Evolutionary conservation across 37 sponge, comb jelly and placozoan species (phyloP), one percentile per base, ranked within the genome.

Genomic region (Beroe forskalii): DNA sequence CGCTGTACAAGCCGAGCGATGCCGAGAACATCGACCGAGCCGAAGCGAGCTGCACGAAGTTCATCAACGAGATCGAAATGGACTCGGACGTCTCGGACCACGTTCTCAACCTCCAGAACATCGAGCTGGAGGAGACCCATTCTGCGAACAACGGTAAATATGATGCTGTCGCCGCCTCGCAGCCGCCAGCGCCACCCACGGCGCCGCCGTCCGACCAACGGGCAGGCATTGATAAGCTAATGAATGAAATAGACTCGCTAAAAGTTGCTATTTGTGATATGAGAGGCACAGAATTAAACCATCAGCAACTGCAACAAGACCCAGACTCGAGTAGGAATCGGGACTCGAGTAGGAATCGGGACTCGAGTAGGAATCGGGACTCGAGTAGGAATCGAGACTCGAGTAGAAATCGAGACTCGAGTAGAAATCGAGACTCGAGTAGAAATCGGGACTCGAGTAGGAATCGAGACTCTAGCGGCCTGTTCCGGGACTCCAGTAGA

Each of bases 11-110:
- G 55, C 55, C 86, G 8, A 42, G 24, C 30, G 86, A 80, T 48
- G 86, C 86, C 0, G 86, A 80, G 55, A 35, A 80, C 31, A 80
- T 80, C 31, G 86, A 80, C 86, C 12, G 27, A 30, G 86, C 86
- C 14, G 86, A 80, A 22, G 86, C 86, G 40, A 80, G 86, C 55
- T 80, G 55, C 55, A 80, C 86, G 8, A 80, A 80, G 40, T 80
- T 80, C 55, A 80, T 80, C 55, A 80, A 80, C 31, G 86, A 80
- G 4, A 43, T 38, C 20, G 86, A 80, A 32, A 80, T 41, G 44
- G 86, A 80, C n/a, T 44, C 44, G 3, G 86, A 80, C 22, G 40
- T 38, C 4, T 41, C 44, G 55, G 55, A 80, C 55, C 55, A 44
- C 86, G 55, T 44, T 12, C 55, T 80, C 38, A 44, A 44, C 55